Percentiles rank a stretch among this genome's conserved stretches.
Evolutionary conservation across 2,797 vertebrate species (phyloP).

Genomic region (Schizopygopsis malacanthus): DNA sequence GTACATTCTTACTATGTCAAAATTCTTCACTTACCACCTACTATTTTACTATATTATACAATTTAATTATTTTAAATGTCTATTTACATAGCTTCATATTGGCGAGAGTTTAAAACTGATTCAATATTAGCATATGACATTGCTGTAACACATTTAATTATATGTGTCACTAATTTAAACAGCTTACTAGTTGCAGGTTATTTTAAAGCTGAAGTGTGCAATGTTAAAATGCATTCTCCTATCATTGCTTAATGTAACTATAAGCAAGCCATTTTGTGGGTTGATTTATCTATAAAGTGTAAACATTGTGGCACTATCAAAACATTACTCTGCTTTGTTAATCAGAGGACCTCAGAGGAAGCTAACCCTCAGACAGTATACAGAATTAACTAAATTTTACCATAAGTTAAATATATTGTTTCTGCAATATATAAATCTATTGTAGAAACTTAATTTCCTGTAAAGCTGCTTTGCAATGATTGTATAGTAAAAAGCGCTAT

Average conservation of each 20-base stretch:
- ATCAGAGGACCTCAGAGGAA: neutral
- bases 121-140: constrained; percentile 66
- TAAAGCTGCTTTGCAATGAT: no score
- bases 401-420: no score
- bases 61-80: constrained; percentile 20
- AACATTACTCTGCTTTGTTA: neutral
- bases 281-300: neutral
- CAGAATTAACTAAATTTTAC: no score
- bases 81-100: constrained; percentile 76
- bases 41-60: constrained; percentile 25
- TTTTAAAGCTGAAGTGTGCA: constrained; percentile 40
- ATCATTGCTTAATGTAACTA: neutral
- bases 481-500: no score
- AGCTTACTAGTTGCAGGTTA: constrained; percentile 57
- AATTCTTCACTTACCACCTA: constrained; percentile 40
- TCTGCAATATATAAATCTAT: no score
- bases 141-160: constrained; percentile 39
- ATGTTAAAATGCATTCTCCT: neutral
- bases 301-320: neutral
- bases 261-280: constrained; percentile 7
- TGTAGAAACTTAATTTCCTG: no score
- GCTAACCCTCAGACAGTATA: no score
- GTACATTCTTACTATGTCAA: constrained; percentile 53
- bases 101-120: constrained; percentile 64
- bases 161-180: constrained; percentile 67